These are phyloP conservation scores for Dufourea novaeangliae DNA, from an alignment of 1,140 invertebrate species.

Conservation along the genomic window DNA sequence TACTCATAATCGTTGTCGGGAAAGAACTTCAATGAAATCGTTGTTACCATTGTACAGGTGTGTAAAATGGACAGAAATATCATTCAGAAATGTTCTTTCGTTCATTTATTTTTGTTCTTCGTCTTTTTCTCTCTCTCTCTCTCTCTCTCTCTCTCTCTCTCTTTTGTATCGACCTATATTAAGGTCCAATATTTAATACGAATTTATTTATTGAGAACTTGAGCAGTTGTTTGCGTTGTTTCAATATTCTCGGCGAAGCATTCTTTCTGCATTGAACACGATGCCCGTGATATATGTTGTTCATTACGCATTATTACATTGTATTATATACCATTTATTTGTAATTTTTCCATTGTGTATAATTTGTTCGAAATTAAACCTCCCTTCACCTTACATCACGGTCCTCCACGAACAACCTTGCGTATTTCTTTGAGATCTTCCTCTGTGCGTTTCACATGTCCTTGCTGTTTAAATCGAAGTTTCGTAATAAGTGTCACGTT, in stretches of 20 bases:
- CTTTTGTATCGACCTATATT: background rate
- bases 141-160: too few relatives aligned
- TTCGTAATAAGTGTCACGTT: too few relatives aligned
- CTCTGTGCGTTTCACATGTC: too few relatives aligned
- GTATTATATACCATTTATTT: background rate
- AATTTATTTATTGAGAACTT: conserved; percentile 9
- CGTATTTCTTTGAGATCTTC: too few relatives aligned
- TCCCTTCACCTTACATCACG: too few relatives aligned
- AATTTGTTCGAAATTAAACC: too few relatives aligned
- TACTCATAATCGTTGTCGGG: conserved; percentile 10
- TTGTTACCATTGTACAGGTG: conserved; percentile 35
- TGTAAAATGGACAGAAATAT: conserved; percentile 13
- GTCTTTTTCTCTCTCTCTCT: too few relatives aligned
- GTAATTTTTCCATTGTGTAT: background rate
- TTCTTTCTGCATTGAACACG: background rate
- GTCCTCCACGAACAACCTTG: too few relatives aligned
- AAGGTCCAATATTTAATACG: background rate
- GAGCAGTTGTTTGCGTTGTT: background rate
- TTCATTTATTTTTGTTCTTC: too few relatives aligned
- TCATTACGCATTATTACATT: background rate
- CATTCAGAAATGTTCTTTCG: background rate
- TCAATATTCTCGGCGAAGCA: background rate
- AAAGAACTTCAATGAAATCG: background rate
- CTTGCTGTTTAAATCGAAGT: too few relatives aligned
- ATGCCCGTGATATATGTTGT: background rate